Evolutionary conservation across 2,888 invertebrate genomes (phyloP).

Genomic region (Philaethria dido): DNA sequence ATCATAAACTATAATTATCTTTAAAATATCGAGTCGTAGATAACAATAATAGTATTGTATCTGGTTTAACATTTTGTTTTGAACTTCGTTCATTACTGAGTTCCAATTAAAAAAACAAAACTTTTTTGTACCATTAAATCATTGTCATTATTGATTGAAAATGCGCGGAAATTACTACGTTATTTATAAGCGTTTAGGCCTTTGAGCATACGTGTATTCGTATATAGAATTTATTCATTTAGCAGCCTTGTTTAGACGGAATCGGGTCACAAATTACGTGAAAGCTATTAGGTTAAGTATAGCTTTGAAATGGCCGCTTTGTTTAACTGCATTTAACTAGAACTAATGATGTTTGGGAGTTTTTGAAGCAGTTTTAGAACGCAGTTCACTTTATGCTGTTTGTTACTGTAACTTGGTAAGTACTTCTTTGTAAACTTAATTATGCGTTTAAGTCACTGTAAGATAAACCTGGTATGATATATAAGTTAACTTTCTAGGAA

Average conservation of each 20-base stretch:
- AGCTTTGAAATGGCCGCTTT: conserved; percentile 35
- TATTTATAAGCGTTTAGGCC: neutral
- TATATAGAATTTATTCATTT: conserved; percentile 20
- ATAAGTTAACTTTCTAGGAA: too few relatives aligned
- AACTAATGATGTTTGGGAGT: conserved; percentile 18
- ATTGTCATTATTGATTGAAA: neutral
- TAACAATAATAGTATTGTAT: too few relatives aligned
- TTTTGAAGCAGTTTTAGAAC: conserved; percentile 18
- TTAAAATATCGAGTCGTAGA: too few relatives aligned
- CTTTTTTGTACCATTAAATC: neutral
- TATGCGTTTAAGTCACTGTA: neutral
- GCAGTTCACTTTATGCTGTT: conserved; percentile 10
- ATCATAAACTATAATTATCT: too few relatives aligned
- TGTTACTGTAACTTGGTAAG: conserved; percentile 7
- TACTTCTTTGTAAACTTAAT: neutral
- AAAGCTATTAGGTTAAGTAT: conserved; percentile 38
- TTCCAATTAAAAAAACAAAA: neutral
- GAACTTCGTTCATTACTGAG: neutral
- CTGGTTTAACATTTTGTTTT: too few relatives aligned
- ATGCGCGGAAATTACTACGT: neutral
- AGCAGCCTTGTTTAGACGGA: conserved; percentile 29
- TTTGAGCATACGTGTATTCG: conserved; percentile 16
- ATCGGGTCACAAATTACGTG: conserved; percentile 37
- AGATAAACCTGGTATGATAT: too few relatives aligned
- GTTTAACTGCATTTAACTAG: conserved; percentile 29